Percentiles rank a stretch among this genome's conserved stretches.
These are phyloP conservation scores for Zaprionus davidi DNA, from an alignment of 1,140 invertebrate species.

Conservation along the genomic window DNA sequence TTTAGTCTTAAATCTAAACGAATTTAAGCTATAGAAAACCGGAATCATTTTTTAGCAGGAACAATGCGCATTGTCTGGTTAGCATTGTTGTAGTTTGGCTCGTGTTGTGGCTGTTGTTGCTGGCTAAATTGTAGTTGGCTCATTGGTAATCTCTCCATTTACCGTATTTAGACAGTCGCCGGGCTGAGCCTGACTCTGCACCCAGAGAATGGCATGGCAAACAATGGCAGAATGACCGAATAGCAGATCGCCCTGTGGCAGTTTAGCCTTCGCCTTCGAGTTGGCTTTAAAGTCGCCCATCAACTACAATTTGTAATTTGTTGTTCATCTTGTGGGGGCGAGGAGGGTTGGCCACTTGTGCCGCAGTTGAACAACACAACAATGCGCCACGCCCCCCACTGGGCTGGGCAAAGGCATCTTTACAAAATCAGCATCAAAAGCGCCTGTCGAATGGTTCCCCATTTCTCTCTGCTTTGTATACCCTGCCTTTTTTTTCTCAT, in stretches of 20 bases:
- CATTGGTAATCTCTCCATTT: conserved; percentile 76
- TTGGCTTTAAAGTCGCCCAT: conserved; percentile 74
- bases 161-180: conserved; percentile 43
- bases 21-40: conserved; percentile 56
- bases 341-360: conserved; percentile 23
- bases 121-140: conserved; percentile 63
- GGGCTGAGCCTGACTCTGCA: background rate
- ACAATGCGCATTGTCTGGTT: conserved; percentile 67
- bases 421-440: conserved; percentile 81
- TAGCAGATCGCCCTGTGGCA: conserved; percentile 37
- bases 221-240: conserved; percentile 39
- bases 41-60: conserved; percentile 56
- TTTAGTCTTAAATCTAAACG: background rate
- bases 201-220: conserved; percentile 34
- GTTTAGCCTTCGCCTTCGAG: conserved; percentile 13
- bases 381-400: conserved; percentile 34
- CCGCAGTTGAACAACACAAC: conserved; percentile 52
- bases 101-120: conserved; percentile 34
- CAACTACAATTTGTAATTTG: conserved; percentile 79
- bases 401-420: conserved; percentile 54
- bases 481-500: conserved; percentile 8
- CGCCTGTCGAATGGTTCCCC: conserved; percentile 74
- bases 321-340: conserved; percentile 56
- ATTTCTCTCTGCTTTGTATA: conserved; percentile 36
- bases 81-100: conserved; percentile 17